phyloP scores from a whole-genome alignment of 2,888 invertebrate species.

The Polydrusus tereticollis region DNA sequence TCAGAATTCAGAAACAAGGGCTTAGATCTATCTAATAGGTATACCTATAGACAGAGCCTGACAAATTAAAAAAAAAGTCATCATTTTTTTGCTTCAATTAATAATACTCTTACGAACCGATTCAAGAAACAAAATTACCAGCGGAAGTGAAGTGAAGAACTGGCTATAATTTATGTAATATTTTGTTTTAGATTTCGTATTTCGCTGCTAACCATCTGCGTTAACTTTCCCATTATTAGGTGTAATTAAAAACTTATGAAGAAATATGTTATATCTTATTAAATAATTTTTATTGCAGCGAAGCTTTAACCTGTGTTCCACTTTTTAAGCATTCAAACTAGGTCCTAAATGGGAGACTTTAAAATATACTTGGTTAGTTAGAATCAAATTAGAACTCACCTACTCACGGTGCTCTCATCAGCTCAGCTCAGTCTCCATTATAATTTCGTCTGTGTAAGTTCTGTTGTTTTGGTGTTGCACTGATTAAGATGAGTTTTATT shows the following conservation, averaged over 20 bases:
- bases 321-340: background rate
- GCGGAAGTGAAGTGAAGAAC: slow-evolving; percentile 14
- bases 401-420: too few relatives aligned
- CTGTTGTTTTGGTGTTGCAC: too few relatives aligned
- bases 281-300: background rate
- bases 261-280: background rate
- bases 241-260: slow-evolving; percentile 5
- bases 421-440: too few relatives aligned
- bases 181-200: slow-evolving; percentile 14
- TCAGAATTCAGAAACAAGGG: too few relatives aligned
- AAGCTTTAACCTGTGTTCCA: background rate
- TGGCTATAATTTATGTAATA: slow-evolving; percentile 9
- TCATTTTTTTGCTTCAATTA: background rate
- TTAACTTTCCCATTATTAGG: slow-evolving; percentile 10
- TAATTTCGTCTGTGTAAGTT: too few relatives aligned
- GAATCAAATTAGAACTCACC: too few relatives aligned
- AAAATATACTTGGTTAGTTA: too few relatives aligned
- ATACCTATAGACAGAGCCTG: too few relatives aligned
- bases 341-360: too few relatives aligned
- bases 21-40: too few relatives aligned
- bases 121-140: background rate
- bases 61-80: background rate
- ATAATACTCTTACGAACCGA: background rate
- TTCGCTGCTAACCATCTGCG: slow-evolving; percentile 7
- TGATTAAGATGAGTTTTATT: too few relatives aligned